Conservation (phyloP, 2,888 invertebrate genomes). For the Polydrusus pterygomalis region DNA sequence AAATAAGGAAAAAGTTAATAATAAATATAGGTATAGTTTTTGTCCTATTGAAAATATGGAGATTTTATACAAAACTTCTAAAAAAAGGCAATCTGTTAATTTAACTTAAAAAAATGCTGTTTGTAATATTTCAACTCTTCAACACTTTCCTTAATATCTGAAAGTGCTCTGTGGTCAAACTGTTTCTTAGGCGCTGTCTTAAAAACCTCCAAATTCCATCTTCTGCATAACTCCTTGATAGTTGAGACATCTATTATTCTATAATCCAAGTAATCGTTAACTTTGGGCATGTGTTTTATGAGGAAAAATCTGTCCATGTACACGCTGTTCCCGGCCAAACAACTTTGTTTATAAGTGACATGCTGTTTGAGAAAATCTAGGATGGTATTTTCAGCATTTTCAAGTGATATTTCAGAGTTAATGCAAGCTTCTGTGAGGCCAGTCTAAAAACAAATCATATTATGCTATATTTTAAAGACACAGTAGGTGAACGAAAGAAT, state of each 20-base stretch:
- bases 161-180: conserved; percentile 82
- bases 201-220: conserved; percentile 84
- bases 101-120: conserved; percentile 76
- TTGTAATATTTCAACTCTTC: conserved; percentile 88
- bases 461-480: too few relatives aligned
- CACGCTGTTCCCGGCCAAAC: conserved; percentile 91
- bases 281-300: conserved; percentile 85
- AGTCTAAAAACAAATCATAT: conserved; percentile 75
- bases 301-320: conserved; percentile 91
- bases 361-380: conserved; percentile 82
- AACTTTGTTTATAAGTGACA: conserved; percentile 77
- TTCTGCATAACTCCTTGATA: conserved; percentile 86
- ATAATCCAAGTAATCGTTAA: conserved; percentile 89
- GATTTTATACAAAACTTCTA: too few relatives aligned
- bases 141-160: conserved; percentile 91
- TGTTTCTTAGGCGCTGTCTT: conserved; percentile 77
- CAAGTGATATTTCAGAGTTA: conserved; percentile 79
- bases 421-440: conserved; percentile 85
- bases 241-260: conserved; percentile 94
- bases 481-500: too few relatives aligned
- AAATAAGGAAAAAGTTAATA: too few relatives aligned
- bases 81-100: too few relatives aligned
- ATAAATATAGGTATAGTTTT: too few relatives aligned
- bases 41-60: too few relatives aligned
- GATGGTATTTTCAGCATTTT: conserved; percentile 82